Conservation (phyloP, 2,888 invertebrate species). For the Cecidostiba fungosa region DNA sequence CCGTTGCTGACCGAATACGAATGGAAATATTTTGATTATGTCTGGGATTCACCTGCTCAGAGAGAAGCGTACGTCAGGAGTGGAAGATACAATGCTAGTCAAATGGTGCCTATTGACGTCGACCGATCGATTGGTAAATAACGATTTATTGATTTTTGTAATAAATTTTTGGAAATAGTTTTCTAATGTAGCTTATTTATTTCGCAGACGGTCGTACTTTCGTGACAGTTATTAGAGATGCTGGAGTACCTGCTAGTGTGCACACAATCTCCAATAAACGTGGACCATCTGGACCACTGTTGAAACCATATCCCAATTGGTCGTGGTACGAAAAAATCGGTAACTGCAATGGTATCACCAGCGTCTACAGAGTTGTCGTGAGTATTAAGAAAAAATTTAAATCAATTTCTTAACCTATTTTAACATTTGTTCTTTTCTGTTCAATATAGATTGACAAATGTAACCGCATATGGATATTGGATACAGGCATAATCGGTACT, state of each 20-base stretch:
- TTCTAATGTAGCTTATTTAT: background rate
- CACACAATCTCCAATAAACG: slow-evolving; percentile 82
- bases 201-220: slow-evolving; percentile 80
- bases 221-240: slow-evolving; percentile 84
- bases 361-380: slow-evolving; percentile 88
- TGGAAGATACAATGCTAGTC: slow-evolving; percentile 74
- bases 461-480: slow-evolving; percentile 86
- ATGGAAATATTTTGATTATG: slow-evolving; percentile 88
- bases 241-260: slow-evolving; percentile 87
- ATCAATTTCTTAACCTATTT: background rate
- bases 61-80: slow-evolving; percentile 83
- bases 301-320: slow-evolving; percentile 85
- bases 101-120: slow-evolving; percentile 69
- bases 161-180: background rate
- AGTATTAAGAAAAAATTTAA: slow-evolving; percentile 69
- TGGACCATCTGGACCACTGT: slow-evolving; percentile 80
- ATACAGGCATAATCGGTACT: slow-evolving; percentile 84
- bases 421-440: background rate
- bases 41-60: slow-evolving; percentile 82
- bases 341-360: slow-evolving; percentile 86
- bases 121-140: slow-evolving; percentile 63
- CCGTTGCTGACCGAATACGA: slow-evolving; percentile 80
- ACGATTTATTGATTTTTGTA: background rate
- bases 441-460: slow-evolving; percentile 83
- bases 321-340: slow-evolving; percentile 83